A percentile compares a stretch with the other conserved stretches of the same genome.
These are phyloP conservation scores for Aphrocallistes beatrix DNA, from an alignment of 37 sponge, comb jelly and placozoan genomes.

Conservation along the genomic window DNA sequence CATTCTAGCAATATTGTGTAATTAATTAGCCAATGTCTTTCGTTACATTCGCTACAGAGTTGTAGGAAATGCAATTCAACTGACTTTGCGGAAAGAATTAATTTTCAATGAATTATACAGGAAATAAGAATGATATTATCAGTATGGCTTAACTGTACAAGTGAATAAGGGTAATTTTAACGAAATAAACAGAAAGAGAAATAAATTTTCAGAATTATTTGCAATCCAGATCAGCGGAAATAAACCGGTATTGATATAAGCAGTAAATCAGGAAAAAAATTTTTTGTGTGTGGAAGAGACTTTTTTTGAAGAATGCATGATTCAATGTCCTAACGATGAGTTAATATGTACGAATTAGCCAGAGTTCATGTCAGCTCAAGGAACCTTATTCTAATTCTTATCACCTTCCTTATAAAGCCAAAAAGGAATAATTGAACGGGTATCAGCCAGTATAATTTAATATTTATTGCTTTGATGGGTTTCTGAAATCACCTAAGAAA, in stretches of 20 bases:
- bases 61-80: too few species aligned
- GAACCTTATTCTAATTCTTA: neutral
- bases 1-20: neutral
- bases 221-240: neutral
- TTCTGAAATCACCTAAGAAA: slow-evolving; percentile 9
- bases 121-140: too few species aligned
- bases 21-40: neutral
- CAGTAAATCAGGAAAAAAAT: too few species aligned
- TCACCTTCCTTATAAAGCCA: neutral
- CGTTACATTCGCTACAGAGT: too few species aligned
- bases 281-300: too few species aligned
- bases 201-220: neutral
- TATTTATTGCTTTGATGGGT: neutral
- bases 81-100: too few species aligned
- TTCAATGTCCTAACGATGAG: neutral
- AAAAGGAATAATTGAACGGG: neutral
- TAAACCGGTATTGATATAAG: too few species aligned
- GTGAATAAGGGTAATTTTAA: neutral
- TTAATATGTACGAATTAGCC: neutral
- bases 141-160: too few species aligned
- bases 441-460: neutral
- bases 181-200: neutral
- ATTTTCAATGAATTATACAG: too few species aligned
- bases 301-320: neutral
- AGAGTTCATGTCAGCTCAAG: neutral